Evolutionary conservation across 2,113 vertebrate genomes (phyloP), one percentile per base, ranked within the genome.

Genomic region (Podarcis cretensis): DNA sequence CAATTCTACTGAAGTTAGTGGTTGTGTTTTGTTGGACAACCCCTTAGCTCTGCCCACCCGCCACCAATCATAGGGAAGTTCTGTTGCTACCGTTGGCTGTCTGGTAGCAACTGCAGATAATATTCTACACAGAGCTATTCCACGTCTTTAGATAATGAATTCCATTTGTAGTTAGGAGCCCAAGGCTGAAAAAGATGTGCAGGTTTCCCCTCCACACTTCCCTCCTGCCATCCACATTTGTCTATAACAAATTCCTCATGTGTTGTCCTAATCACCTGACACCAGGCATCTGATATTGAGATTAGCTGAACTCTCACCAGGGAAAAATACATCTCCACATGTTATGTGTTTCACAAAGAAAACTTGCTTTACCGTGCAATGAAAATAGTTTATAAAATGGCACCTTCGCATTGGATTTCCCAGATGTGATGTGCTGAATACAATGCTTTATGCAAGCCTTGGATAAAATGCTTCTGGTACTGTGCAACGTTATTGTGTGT

Each of bases 191-290:
- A 92, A 92, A 95, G 88, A 92, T 95, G 91, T 94, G 89, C 91
- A 95, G 92, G 90, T 91, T 81, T 71, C 88, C 92, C 73, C n/a
- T 66, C 0, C 76, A 77, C 90, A 48, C 91, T 92, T 89, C 84
- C 84, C 23, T 94, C 81, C 79, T 88, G 82, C 66, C 23, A 57
- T 92, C 91, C 63, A 85, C 86, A 85, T 91, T 92, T 95, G 25
- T 94, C 90, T 93, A 94, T 94, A 93, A 96, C 94, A 91, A 91
- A 92, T 94, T 95, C 94, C 89, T 93, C 93, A 92, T 94, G 92
- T 92, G 93, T 90, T 93, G 14, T 84, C 94, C 91, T 90, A 86
- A 93, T 94, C 89, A 93, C 92, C 89, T 94, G 92, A 93, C 92
- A 85, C 87, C 90, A 89, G 87, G 68, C 23, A 71, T 85, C 93